Evolutionary conservation across 1,140 invertebrate genomes (phyloP), one percentile per base, ranked within the genome.

Genomic region (Anthonomus grandis): DNA sequence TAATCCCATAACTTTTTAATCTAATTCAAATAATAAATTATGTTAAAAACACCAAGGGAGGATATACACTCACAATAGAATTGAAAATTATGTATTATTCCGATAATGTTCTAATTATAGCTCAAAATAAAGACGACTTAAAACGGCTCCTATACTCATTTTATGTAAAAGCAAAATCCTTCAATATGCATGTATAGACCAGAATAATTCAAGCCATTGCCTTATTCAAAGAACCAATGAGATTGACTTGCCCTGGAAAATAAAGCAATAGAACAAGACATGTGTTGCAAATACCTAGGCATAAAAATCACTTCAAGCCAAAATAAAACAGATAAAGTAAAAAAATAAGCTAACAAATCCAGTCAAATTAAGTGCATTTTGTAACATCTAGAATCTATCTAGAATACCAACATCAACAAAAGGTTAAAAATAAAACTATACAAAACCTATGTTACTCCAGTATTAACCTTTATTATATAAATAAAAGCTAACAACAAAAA

Each of bases 1-100:
- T 8, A 39, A 39, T n/a, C 38, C 17, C 10, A 39, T 17, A n/a
- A n/a, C n/a, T n/a, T n/a, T n/a, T n/a, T n/a, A n/a, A n/a, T n/a
- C n/a, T n/a, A n/a, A 39, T 39, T 39, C 10, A 39, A 17, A 39
- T 39, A 39, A 39, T 39, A n/a, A 39, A 17, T 39, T 17, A 39
- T 17, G 38, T 10, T 17, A 39, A 39, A 17, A 39, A 39, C 38
- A n/a, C 38, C n/a, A n/a, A n/a, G n/a, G n/a, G n/a, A n/a, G 15
- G 38, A 17, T 39, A 39, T 17, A 39, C 0, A 39, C 38, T 39
- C 15, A 39, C 38, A 8, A 39, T 17, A n/a, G 38, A 39, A 39
- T n/a, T 39, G 17, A 39, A 39, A 39, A 39, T 39, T 8, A n/a
- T n/a, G n/a, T n/a, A n/a, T n/a, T n/a, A n/a, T n/a, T n/a, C n/a